Evolutionary conservation across 53 echinoderm and acorn worm genomes (phyloP), one percentile per base, ranked within the genome.

Genomic region (Actinopyga echinites): DNA sequence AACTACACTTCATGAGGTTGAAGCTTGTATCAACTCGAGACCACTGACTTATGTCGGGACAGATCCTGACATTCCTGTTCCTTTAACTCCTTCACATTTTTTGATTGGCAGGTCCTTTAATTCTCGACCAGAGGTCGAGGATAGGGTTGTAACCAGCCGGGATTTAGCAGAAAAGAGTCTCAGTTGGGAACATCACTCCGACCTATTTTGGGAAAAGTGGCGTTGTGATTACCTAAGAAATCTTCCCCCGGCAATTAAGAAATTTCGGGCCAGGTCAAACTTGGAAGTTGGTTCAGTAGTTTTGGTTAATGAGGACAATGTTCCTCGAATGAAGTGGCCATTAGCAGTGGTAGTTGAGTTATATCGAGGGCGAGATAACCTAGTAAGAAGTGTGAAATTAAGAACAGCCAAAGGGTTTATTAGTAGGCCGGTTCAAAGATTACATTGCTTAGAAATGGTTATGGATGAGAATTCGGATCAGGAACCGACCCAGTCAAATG

Each of bases 41-140:
- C 69, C 69, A 15, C 36, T 69, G 21, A 69, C 69, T 35, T 40
- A 69, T 69, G 69, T 69, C 37, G 69, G 69, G 15, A 69, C 69
- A 10, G 69, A 69, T 69, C 36, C 23, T 13, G 35, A 69, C 36
- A 15, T 6, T 69, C 69, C 69, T 20, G 69, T 69, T 69, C 37
- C 69, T 9, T 40, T 69, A 29, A 65, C 65, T 22, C 26, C 28
- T 17, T 65, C 65, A 31, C 65, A 65, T 30, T 65, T 65, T 65
- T 31, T 65, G 58, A 5, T 58, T 4, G 58, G 58, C 25, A 21
- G 58, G 25, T 21, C 58, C n/a, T 58, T 24, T 58, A 24, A 24
- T 58, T 58, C n/a, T 24, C 58, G 8, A 58, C 58, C n/a, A 22
- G 58, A 58, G 58, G 58, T 58, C 25, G 58, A 22, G 10, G 58